phyloP scores from a whole-genome alignment of 1,140 invertebrate genomes.

The Musca vetustissima region DNA sequence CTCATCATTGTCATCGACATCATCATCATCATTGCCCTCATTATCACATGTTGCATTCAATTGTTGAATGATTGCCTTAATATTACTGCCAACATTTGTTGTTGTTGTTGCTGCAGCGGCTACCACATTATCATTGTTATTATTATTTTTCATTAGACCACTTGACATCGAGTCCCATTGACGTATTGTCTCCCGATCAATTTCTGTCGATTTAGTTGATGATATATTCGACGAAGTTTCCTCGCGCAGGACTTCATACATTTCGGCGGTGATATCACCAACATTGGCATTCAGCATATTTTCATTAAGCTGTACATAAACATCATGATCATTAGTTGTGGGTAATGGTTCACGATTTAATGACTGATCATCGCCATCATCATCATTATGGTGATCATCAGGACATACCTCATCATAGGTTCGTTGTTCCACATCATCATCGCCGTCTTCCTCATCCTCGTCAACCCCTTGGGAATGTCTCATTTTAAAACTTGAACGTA shows the following conservation, averaged over 20 bases:
- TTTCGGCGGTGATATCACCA: slow-evolving; percentile 33
- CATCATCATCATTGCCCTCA: too few species aligned
- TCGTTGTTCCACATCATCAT: slow-evolving; percentile 1
- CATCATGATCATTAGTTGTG: slow-evolving; percentile 58
- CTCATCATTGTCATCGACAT: too few species aligned
- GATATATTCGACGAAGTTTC: slow-evolving; percentile 45
- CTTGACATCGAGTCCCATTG: slow-evolving; percentile 87
- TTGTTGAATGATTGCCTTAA: background rate
- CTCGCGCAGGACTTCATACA: slow-evolving; percentile 51
- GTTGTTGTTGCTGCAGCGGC: slow-evolving; percentile 1
- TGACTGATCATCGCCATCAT: slow-evolving; percentile 1
- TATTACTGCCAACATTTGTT: slow-evolving; percentile 25
- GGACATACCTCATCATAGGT: slow-evolving; percentile 20
- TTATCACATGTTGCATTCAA: background rate
- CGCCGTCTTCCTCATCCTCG: background rate
- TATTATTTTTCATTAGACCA: slow-evolving; percentile 61
- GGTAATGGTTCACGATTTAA: background rate
- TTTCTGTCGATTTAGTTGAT: slow-evolving; percentile 63
- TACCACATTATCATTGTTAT: background rate
- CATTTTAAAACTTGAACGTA: slow-evolving; percentile 32
- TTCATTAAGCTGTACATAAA: slow-evolving; percentile 62
- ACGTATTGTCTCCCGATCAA: slow-evolving; percentile 80
- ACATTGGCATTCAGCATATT: background rate
- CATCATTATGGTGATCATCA: background rate
- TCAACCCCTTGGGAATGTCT: background rate